phyloP scores from a whole-genome alignment of 1,140 invertebrate genomes.

The Plectrocnemia conspersa region DNA sequence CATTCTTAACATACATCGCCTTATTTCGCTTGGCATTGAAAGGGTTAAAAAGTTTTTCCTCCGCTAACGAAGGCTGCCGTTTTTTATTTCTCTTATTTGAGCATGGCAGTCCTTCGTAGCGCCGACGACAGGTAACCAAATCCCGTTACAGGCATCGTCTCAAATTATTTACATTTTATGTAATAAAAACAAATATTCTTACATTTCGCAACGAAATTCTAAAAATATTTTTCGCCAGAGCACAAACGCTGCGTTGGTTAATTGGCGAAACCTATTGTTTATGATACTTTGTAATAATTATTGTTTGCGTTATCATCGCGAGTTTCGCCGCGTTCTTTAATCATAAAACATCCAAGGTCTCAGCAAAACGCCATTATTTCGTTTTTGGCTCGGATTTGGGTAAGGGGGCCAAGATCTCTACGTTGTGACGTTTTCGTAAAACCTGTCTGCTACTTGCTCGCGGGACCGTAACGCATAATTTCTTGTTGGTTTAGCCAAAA shows the following conservation, averaged over 20 bases:
- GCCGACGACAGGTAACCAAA: neutral
- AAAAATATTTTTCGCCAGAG: slow-evolving; percentile 5
- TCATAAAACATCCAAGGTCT: slow-evolving; percentile 22
- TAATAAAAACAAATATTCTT: neutral
- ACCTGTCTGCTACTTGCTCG: slow-evolving; percentile 34
- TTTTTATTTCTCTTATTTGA: neutral
- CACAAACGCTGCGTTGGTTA: neutral
- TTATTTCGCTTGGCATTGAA: too few species aligned
- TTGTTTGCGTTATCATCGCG: slow-evolving; percentile 14
- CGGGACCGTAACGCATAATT: slow-evolving; percentile 36
- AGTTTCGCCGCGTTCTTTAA: slow-evolving; percentile 11
- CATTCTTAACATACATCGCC: too few species aligned
- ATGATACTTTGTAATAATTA: neutral
- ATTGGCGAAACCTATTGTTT: slow-evolving; percentile 1
- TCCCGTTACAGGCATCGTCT: too few species aligned
- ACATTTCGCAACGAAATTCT: neutral
- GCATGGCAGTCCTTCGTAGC: neutral
- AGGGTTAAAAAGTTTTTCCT: too few species aligned
- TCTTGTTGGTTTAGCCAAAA: too few species aligned
- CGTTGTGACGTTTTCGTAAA: slow-evolving; percentile 36
- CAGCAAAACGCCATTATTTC: slow-evolving; percentile 19
- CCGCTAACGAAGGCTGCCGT: neutral
- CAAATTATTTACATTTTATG: neutral
- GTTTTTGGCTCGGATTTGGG: slow-evolving; percentile 33
- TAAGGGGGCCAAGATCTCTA: slow-evolving; percentile 36